A percentile compares a stretch with the other conserved stretches of the same genome.
These are phyloP conservation scores for Cinclus mexicanus DNA, from an alignment of 2,113 vertebrate species.

Conservation along the genomic window DNA sequence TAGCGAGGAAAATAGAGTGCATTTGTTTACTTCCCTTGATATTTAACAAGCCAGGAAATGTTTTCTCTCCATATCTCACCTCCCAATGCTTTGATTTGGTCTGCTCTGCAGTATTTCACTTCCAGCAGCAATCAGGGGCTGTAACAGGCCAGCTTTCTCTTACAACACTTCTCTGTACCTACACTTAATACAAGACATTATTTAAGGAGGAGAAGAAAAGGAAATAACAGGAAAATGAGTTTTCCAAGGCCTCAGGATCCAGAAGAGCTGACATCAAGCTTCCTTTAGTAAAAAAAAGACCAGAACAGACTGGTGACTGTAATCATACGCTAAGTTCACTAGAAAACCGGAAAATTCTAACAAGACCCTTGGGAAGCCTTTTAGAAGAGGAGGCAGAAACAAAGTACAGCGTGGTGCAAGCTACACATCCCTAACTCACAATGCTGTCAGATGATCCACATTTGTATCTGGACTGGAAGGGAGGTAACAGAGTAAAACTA, in stretches of 20 bases:
- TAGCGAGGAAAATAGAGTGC: not conserved
- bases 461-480: not conserved
- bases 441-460: not conserved
- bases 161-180: not conserved
- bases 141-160: not conserved
- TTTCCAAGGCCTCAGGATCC: not conserved
- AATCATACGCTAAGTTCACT: not conserved
- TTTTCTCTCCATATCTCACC: not conserved
- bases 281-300: not conserved
- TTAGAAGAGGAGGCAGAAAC: not conserved
- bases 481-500: not conserved
- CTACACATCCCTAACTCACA: not conserved
- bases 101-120: not conserved
- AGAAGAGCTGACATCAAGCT: not conserved
- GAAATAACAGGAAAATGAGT: not conserved
- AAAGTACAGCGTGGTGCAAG: not conserved
- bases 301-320: not conserved
- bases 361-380: not conserved
- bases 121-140: not conserved
- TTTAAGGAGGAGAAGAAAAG: not conserved
- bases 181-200: not conserved
- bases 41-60: not conserved
- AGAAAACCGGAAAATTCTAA: not conserved
- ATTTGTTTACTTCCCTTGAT: slow-evolving; percentile 28
- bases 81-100: not conserved